A percentile compares a stretch with the other conserved stretches of the same genome.
phyloP scores from a whole-genome alignment of 2,888 invertebrate genomes.

The Sarcophaga caerulescens region DNA sequence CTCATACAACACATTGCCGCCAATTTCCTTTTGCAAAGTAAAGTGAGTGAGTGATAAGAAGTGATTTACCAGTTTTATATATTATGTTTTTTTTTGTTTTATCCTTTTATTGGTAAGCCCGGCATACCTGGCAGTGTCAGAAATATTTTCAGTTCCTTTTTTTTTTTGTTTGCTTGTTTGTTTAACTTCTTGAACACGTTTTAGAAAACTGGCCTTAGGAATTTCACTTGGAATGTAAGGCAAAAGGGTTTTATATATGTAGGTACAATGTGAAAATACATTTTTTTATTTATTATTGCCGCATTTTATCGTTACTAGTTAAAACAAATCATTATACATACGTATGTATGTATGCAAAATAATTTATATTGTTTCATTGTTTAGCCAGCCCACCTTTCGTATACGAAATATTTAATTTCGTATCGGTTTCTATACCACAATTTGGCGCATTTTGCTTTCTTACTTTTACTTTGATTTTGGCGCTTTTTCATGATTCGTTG shows the following conservation, averaged over 20 bases:
- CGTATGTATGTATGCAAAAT: not conserved
- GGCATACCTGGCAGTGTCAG: slow-evolving; percentile 2
- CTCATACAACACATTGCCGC: not conserved
- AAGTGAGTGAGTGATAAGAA: slow-evolving; percentile 8
- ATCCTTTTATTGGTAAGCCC: not conserved
- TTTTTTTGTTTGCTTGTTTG: not conserved
- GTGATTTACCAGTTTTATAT: slow-evolving; percentile 21
- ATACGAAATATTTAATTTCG: slow-evolving; percentile 1
- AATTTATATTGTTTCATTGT: not conserved
- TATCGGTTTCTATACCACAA: slow-evolving; percentile 9
- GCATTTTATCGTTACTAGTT: not conserved
- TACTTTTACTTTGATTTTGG: slow-evolving; percentile 66
- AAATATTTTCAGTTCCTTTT: not conserved
- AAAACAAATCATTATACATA: not conserved
- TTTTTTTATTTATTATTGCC: slow-evolving; percentile 10
- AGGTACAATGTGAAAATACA: slow-evolving; percentile 6
- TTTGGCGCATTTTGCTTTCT: slow-evolving; percentile 62
- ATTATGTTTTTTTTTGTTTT: not conserved
- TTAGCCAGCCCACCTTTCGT: slow-evolving; percentile 3
- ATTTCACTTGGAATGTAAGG: not conserved
- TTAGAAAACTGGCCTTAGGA: not conserved
- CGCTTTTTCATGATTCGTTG: slow-evolving; percentile 62
- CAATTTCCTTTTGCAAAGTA: not conserved
- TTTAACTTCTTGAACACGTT: not conserved
- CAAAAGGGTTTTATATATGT: not conserved